Conservation (phyloP, 1,140 invertebrate species). For the Drosophila hydei region DNA sequence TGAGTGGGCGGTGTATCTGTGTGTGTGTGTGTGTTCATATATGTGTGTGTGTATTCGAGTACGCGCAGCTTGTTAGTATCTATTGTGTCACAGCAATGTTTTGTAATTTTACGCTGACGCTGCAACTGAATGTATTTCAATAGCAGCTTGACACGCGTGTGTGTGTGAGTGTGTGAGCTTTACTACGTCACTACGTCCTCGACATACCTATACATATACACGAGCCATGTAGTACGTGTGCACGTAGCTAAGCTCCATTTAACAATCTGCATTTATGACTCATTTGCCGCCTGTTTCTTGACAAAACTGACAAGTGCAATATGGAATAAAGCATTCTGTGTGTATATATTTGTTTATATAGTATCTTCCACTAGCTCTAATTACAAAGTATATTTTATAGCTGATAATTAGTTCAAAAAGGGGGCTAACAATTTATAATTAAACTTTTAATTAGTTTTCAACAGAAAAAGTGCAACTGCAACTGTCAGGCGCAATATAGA, state of each 20-base stretch:
- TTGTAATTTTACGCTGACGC: slow-evolving; percentile 73
- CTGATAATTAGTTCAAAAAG: background rate
- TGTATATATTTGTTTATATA: slow-evolving; percentile 4
- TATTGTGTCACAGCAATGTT: slow-evolving; percentile 53
- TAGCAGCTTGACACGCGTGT: slow-evolving; percentile 49
- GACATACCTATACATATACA: slow-evolving; percentile 35
- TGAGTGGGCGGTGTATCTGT: slow-evolving; percentile 19
- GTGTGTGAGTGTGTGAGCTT: slow-evolving; percentile 29
- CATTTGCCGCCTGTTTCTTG: background rate
- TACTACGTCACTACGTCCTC: slow-evolving; percentile 67
- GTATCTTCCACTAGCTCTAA: background rate
- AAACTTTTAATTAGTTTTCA: background rate
- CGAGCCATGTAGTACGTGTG: background rate
- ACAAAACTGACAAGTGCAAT: background rate
- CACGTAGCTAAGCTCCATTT: too few relatives aligned
- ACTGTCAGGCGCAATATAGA: background rate
- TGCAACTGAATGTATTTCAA: slow-evolving; percentile 64
- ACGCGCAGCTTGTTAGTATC: slow-evolving; percentile 52
- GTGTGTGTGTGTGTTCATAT: slow-evolving; percentile 18
- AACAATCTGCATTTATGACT: background rate
- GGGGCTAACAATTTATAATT: background rate
- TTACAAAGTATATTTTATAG: background rate
- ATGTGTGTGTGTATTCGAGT: slow-evolving; percentile 33
- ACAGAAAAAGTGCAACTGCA: too few relatives aligned
- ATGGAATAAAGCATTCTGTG: background rate